A percentile compares a stretch with the other conserved stretches of the same genome.
Conservation (phyloP, 1,140 invertebrate species). For the Ostrea denselamellosa region DNA sequence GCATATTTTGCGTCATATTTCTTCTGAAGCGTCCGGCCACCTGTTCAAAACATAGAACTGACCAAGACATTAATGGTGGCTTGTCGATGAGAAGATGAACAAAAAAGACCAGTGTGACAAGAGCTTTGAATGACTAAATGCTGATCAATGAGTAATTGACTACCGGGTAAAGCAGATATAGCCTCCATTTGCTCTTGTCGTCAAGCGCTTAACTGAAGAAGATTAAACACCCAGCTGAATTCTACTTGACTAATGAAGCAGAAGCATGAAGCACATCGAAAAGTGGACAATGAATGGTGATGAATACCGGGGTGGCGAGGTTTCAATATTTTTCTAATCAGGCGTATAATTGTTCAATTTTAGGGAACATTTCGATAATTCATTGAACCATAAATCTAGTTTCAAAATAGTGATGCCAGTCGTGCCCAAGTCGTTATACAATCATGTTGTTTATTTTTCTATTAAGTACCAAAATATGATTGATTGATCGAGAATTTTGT, state of each 20-base stretch:
- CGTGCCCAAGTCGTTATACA: neutral
- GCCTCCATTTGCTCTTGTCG: conserved; percentile 12
- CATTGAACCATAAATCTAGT: conserved; percentile 35
- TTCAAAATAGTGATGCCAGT: neutral
- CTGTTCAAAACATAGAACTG: conserved; percentile 9
- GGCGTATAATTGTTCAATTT: conserved; percentile 33
- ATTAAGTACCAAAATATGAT: neutral
- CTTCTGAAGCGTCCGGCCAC: neutral
- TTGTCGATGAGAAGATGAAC: neutral
- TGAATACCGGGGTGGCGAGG: conserved; percentile 6
- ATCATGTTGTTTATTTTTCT: conserved; percentile 3
- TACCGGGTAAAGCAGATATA: neutral
- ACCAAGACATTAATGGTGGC: neutral
- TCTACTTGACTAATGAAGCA: conserved; percentile 23
- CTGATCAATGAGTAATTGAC: conserved; percentile 25
- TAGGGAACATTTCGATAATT: conserved; percentile 16
- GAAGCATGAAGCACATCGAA: neutral
- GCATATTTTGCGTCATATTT: conserved; percentile 12
- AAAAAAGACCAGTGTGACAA: conserved; percentile 5
- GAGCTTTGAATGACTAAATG: conserved; percentile 27
- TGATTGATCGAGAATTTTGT: neutral
- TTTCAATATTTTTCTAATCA: conserved; percentile 17
- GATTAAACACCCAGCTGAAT: conserved; percentile 32
- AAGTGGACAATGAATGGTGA: neutral
- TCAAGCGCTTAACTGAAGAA: conserved; percentile 34